Conservation (phyloP, 2,797 vertebrate genomes). For the Decapterus maruadsi region DNA sequence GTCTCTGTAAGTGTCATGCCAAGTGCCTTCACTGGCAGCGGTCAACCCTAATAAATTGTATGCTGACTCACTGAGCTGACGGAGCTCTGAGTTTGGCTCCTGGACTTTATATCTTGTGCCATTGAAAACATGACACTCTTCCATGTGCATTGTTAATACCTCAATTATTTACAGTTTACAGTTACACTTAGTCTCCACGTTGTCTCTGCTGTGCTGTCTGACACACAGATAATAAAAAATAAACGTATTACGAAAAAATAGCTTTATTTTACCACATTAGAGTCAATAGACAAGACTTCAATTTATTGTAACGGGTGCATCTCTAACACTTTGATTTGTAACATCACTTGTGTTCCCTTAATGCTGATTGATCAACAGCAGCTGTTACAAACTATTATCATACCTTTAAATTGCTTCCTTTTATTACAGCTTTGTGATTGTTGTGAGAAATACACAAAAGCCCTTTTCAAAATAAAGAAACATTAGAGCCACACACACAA, state of each 20-base stretch:
- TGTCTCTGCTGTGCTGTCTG: background rate
- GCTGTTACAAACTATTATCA: background rate
- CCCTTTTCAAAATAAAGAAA: background rate
- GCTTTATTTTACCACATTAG: conserved; percentile 25
- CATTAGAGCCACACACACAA: conserved; percentile 19
- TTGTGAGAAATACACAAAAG: conserved; percentile 10
- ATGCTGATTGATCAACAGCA: conserved; percentile 10
- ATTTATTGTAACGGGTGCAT: background rate
- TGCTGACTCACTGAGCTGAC: background rate
- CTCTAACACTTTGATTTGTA: background rate
- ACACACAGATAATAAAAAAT: background rate
- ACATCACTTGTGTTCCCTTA: background rate
- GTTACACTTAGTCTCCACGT: too few relatives aligned
- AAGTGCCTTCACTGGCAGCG: background rate
- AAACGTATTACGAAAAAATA: conserved; percentile 16
- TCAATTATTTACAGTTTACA: background rate
- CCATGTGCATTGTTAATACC: background rate
- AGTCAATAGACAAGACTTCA: background rate
- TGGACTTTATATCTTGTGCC: background rate
- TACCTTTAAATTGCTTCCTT: background rate
- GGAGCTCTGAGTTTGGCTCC: background rate
- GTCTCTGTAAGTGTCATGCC: background rate
- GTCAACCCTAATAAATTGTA: background rate
- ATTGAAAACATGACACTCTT: background rate
- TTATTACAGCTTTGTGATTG: background rate